These are phyloP conservation scores for Oreochromis tanganicae DNA, from an alignment of 2,113 vertebrate genomes.

Conservation along the genomic window DNA sequence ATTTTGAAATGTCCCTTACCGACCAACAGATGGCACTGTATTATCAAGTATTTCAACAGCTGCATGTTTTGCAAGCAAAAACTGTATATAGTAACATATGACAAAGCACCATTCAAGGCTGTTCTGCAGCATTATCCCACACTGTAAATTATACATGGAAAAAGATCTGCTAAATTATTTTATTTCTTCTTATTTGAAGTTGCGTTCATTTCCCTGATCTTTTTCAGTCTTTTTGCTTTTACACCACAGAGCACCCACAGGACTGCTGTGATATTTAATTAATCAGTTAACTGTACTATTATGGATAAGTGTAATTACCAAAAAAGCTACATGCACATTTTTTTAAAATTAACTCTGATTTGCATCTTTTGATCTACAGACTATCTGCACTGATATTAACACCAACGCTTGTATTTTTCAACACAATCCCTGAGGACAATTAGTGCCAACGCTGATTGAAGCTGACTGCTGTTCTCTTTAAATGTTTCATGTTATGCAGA, in stretches of 20 bases:
- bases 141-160: neutral
- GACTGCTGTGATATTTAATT: conserved; percentile 9
- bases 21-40: conserved; percentile 53
- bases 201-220: neutral
- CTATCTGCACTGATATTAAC: conserved; percentile 20
- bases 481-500: neutral
- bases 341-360: conserved; percentile 29
- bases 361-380: conserved; percentile 22
- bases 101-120: neutral
- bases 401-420: neutral
- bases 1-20: neutral
- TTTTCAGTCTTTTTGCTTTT: neutral
- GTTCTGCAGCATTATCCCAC: neutral
- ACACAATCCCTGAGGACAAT: conserved; percentile 9
- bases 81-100: neutral
- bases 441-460: conserved; percentile 8
- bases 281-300: conserved; percentile 30
- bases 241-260: neutral
- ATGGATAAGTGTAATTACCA: conserved; percentile 21
- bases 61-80: neutral
- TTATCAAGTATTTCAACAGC: neutral
- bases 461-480: neutral
- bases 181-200: neutral
- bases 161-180: neutral
- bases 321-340: neutral